phyloP scores from a whole-genome alignment of 1,140 invertebrate species.

The Listronotus bonariensis region DNA sequence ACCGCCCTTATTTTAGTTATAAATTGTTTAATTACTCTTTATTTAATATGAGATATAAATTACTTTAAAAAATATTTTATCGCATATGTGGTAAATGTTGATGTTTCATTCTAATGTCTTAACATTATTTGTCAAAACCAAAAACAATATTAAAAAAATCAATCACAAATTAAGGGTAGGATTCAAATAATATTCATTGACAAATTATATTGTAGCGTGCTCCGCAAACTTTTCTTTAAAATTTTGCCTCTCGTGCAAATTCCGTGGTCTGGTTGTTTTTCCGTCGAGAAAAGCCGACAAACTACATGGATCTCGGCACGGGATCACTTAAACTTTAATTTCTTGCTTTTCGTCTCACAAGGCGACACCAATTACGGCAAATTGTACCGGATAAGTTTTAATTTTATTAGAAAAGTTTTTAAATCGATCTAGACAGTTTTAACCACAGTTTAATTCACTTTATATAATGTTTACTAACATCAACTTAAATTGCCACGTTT shows the following conservation, averaged over 20 bases:
- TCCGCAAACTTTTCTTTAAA: background rate
- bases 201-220: constrained; percentile 32
- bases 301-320: constrained; percentile 27
- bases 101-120: too few relatives aligned
- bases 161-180: too few relatives aligned
- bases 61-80: too few relatives aligned
- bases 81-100: too few relatives aligned
- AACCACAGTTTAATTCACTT: constrained; percentile 2
- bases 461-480: constrained; percentile 12
- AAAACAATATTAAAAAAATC: too few relatives aligned
- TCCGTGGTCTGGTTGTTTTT: constrained; percentile 12
- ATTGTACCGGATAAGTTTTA: constrained; percentile 33
- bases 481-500: too few relatives aligned
- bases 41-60: too few relatives aligned
- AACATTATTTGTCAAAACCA: too few relatives aligned
- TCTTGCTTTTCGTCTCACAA: constrained; percentile 27
- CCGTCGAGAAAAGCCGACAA: background rate
- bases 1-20: too few relatives aligned
- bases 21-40: too few relatives aligned
- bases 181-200: constrained; percentile 6
- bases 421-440: constrained; percentile 22
- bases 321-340: constrained; percentile 36
- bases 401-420: constrained; percentile 36
- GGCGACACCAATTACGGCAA: constrained; percentile 36
- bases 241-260: constrained; percentile 4